Conservation (phyloP, 2,113 vertebrate species). For the Phycodurus eques region DNA sequence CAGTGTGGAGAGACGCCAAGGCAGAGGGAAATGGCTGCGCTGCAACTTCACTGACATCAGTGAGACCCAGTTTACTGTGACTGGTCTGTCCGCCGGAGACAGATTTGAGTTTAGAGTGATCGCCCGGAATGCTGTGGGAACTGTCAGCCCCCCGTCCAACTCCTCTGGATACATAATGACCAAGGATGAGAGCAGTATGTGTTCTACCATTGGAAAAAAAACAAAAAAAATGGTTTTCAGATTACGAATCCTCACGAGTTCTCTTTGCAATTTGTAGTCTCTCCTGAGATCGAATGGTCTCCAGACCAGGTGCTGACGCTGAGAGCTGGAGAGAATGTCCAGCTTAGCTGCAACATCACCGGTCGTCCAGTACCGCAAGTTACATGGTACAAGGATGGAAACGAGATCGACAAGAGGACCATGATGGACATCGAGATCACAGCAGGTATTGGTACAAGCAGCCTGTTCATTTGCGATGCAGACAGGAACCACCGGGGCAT, state of each 20-base stretch:
- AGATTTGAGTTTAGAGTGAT: conserved; percentile 94
- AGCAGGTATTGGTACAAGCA: conserved; percentile 84
- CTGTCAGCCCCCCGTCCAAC: conserved; percentile 94
- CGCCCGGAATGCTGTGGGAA: conserved; percentile 95
- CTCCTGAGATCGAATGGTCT: conserved; percentile 88
- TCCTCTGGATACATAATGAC: conserved; percentile 97
- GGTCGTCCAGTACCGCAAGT: conserved; percentile 92
- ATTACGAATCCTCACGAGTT: background rate
- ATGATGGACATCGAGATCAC: conserved; percentile 84
- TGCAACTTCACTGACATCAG: conserved; percentile 96
- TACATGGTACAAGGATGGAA: conserved; percentile 90
- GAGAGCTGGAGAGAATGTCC: conserved; percentile 89
- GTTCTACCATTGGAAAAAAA: background rate
- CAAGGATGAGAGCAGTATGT: conserved; percentile 92
- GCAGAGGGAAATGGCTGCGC: conserved; percentile 85
- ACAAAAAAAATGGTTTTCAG: background rate
- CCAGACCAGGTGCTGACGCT: conserved; percentile 83
- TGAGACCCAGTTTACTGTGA: conserved; percentile 91
- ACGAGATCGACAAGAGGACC: conserved; percentile 86
- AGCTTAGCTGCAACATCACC: conserved; percentile 82
- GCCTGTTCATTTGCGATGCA: conserved; percentile 88
- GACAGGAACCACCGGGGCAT: conserved; percentile 88
- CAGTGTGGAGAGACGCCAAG: conserved; percentile 93
- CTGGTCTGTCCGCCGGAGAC: conserved; percentile 88
- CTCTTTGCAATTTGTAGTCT: conserved; percentile 75